phyloP scores from a whole-genome alignment of 2,888 invertebrate species.

The Abscondita cerata region DNA sequence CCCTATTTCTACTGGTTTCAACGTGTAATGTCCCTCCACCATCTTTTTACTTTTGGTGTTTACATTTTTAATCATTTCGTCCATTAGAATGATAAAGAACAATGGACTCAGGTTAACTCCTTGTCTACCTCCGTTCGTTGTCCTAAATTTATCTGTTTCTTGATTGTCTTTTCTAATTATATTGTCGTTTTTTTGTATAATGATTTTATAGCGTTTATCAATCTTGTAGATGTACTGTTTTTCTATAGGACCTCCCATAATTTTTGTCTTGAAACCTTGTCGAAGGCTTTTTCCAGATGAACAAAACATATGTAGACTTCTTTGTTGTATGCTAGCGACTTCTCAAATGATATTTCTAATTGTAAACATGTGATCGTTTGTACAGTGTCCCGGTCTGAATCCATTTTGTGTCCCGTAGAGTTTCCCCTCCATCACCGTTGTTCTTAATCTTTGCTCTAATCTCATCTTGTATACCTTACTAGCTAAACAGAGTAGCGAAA shows the following conservation, averaged over 20 bases:
- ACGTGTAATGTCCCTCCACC: background rate
- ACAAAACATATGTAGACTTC: no score
- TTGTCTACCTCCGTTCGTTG: background rate
- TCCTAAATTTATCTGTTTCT: background rate
- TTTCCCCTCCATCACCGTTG: background rate
- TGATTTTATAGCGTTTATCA: background rate
- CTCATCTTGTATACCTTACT: no score
- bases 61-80: background rate
- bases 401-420: background rate
- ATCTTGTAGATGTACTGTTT: background rate
- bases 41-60: background rate
- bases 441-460: background rate
- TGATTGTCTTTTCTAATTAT: background rate
- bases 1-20: background rate
- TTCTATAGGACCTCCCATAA: background rate
- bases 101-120: background rate
- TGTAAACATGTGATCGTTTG: background rate
- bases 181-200: background rate
- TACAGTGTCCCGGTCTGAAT: background rate
- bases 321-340: no score
- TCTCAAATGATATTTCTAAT: no score
- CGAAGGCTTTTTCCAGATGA: no score
- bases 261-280: no score
- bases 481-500: no score
- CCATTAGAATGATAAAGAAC: background rate